Evolutionary conservation across 64 coral and sea anemone species (phyloP).

Genomic region (Trachythela sp.): DNA sequence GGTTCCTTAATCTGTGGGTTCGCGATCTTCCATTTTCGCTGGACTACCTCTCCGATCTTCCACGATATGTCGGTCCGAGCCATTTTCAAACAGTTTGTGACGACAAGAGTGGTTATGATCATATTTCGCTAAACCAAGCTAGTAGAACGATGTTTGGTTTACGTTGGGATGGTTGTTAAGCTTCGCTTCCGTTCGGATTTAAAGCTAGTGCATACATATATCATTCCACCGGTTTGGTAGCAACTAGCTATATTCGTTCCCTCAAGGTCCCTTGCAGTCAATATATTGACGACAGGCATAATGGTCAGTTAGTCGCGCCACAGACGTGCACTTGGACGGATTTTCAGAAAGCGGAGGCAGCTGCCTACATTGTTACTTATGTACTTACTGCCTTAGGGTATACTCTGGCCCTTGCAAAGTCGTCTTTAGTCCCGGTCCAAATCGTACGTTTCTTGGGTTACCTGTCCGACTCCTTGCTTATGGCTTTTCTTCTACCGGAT

Average conservation of each 20-base stretch:
- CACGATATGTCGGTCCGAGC: not conserved
- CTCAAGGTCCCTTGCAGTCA: not conserved
- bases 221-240: not conserved
- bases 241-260: not conserved
- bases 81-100: conserved; percentile 3
- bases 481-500: not conserved
- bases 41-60: not conserved
- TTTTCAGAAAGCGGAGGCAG: not conserved
- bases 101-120: conserved; percentile 11
- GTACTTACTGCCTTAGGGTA: not conserved
- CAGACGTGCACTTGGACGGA: not conserved
- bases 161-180: not conserved
- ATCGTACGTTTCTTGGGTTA: not conserved
- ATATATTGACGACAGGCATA: conserved; percentile 10
- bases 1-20: not conserved
- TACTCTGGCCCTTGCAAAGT: not conserved
- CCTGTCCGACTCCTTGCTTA: not conserved
- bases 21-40: not conserved
- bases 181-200: not conserved
- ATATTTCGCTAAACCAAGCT: not conserved
- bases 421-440: not conserved
- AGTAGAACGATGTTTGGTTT: conserved; percentile 10
- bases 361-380: not conserved
- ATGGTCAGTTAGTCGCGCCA: not conserved
- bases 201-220: not conserved